Evolutionary conservation across 2,113 vertebrate genomes (phyloP), one percentile per base, ranked within the genome.

Genomic region (Laticauda colubrina): DNA sequence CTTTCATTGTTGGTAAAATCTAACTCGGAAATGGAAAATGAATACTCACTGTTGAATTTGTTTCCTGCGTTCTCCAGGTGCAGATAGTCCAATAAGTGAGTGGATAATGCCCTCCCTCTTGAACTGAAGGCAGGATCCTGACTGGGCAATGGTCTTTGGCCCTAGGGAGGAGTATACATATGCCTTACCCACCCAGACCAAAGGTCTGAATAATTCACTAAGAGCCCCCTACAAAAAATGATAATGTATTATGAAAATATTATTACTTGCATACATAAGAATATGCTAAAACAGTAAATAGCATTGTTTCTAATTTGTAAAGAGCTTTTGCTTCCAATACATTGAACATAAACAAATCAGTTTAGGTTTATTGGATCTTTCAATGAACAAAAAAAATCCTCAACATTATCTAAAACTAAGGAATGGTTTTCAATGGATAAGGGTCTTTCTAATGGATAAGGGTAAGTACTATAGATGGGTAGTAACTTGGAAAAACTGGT

Each of bases 141-240:
- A 93, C 56, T 86, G 89, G 92, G 87, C 81, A 93, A 90, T 90
- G 89, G 81, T 57, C 89, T 93, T 85, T 87, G 92, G 89, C 86
- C 92, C 92, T 93, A 93, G 89, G 81, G 92, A 93, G 92, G 89
- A 93, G 89, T 90, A 93, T 56, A 93, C 92, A 90, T 93, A 93
- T 93, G 89, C 92, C 92, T 93, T 93, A 93, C 92, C 92, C 89
- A 93, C 92, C 92, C 89, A 93, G 89, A 87, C 92, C 89, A 55
- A 90, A 29, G 81, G 92, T 87, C 92, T 93, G 75, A 87, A 93
- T 75, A 93, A 87, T 90, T 87, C 45, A 90, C 92, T 90, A 87
- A 29, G 75, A 93, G 64, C 4, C 23, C 92, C 56, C 64, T 43
- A 29, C 48, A 29, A 61, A 81, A 93, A 90, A 87, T n/a, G 18